A percentile compares a stretch with the other conserved stretches of the same genome.
Evolutionary conservation across 2,797 vertebrate species (phyloP).

Genomic region (Dallia pectoralis): DNA sequence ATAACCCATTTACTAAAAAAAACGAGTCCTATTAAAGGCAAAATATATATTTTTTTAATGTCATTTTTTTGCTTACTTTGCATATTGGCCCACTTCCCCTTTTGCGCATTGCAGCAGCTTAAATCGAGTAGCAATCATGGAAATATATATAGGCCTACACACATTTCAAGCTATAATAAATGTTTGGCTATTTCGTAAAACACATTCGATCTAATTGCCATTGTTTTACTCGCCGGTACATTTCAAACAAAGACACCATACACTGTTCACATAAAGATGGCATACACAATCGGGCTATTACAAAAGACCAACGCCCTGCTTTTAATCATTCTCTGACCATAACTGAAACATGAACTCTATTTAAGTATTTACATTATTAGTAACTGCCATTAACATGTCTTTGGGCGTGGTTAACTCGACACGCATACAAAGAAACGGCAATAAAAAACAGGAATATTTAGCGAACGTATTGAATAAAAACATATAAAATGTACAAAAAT

Average conservation of each 20-base stretch:
- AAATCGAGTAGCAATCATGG: not conserved
- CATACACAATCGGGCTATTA: too few species aligned
- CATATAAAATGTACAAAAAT: accelerated
- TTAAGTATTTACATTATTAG: constrained; percentile 16
- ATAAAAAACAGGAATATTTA: not conserved
- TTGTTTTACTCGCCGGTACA: not conserved
- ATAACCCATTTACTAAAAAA: not conserved
- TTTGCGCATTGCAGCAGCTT: constrained; percentile 37
- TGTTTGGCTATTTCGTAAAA: not conserved
- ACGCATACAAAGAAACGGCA: constrained; percentile 46
- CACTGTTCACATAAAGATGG: not conserved
- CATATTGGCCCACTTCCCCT: constrained; percentile 2
- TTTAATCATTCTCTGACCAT: too few species aligned
- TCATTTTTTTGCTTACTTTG: too few species aligned
- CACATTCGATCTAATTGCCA: too few species aligned
- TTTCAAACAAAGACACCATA: not conserved
- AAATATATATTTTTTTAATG: too few species aligned
- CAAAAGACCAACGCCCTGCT: not conserved
- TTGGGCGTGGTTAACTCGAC: constrained; percentile 62
- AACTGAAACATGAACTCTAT: not conserved
- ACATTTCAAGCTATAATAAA: not conserved
- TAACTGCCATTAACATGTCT: constrained; percentile 13
- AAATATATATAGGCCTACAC: not conserved
- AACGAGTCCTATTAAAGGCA: not conserved
- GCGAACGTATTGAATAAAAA: not conserved